These are phyloP conservation scores for Theretra japonica DNA, from an alignment of 2,888 invertebrate genomes.

Conservation along the genomic window DNA sequence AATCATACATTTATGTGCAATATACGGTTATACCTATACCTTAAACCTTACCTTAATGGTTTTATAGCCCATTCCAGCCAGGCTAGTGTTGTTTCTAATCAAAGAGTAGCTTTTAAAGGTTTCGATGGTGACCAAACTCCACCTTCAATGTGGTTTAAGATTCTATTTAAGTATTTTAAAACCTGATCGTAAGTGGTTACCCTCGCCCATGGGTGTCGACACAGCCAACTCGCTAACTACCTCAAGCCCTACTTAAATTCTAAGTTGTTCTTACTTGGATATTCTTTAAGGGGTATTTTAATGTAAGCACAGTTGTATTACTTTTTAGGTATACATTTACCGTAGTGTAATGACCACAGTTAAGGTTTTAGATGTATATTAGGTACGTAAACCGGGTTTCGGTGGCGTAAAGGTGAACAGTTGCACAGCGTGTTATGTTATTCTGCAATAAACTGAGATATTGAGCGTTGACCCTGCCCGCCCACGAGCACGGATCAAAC, in stretches of 20 bases:
- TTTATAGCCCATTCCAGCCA: no score
- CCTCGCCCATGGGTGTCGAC: no score
- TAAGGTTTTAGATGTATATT: neutral
- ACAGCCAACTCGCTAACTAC: no score
- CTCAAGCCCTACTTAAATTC: no score
- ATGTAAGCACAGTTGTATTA: neutral
- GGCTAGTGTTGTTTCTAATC: no score
- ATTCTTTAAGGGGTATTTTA: neutral
- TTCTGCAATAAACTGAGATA: constrained; percentile 25
- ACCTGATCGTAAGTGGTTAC: no score
- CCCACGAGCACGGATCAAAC: constrained; percentile 24
- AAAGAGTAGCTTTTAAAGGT: no score
- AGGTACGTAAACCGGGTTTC: neutral
- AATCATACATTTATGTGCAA: neutral
- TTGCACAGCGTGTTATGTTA: constrained; percentile 10
- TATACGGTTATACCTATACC: neutral
- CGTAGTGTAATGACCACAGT: neutral
- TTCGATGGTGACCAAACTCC: no score
- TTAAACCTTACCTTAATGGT: no score
- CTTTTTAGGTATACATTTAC: neutral
- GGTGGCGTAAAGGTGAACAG: constrained; percentile 1
- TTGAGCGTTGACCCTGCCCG: constrained; percentile 29
- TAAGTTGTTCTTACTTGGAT: neutral
- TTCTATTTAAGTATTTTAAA: no score
- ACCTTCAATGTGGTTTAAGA: no score